phyloP scores from a whole-genome alignment of 2,888 invertebrate genomes.

The Tetragonula carbonaria region DNA sequence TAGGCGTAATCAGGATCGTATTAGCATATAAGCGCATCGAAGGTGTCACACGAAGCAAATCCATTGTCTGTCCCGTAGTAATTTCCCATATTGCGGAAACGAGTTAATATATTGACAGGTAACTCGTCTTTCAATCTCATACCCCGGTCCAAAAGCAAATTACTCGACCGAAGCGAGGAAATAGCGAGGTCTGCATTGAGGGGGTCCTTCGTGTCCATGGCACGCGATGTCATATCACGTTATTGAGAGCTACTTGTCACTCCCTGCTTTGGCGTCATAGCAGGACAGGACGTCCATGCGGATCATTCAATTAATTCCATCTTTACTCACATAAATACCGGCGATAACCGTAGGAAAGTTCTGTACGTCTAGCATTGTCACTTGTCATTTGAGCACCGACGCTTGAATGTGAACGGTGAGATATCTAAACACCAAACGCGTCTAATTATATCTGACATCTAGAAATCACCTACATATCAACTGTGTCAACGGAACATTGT shows the following conservation, averaged over 20 bases:
- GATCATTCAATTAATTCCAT: conserved; percentile 76
- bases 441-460: conserved; percentile 4
- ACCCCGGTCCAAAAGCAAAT: conserved; percentile 69
- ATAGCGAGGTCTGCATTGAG: conserved; percentile 72
- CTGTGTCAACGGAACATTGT: background rate
- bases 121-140: conserved; percentile 69
- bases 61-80: conserved; percentile 61
- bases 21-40: background rate
- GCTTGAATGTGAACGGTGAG: conserved; percentile 22
- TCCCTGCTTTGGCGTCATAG: conserved; percentile 72
- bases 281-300: conserved; percentile 64
- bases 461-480: background rate
- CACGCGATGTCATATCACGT: conserved; percentile 78
- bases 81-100: conserved; percentile 65
- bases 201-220: conserved; percentile 79
- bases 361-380: conserved; percentile 50
- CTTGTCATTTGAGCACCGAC: conserved; percentile 46
- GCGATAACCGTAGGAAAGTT: conserved; percentile 59
- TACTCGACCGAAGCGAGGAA: conserved; percentile 75
- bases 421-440: conserved; percentile 7
- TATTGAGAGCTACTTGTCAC: conserved; percentile 80
- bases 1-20: conserved; percentile 12
- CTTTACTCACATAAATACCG: conserved; percentile 65
- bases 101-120: conserved; percentile 74
- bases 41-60: conserved; percentile 47